Base-by-base conservation (phyloP, 2,113 vertebrate genomes). In the Nesogale talazaci region DNA sequence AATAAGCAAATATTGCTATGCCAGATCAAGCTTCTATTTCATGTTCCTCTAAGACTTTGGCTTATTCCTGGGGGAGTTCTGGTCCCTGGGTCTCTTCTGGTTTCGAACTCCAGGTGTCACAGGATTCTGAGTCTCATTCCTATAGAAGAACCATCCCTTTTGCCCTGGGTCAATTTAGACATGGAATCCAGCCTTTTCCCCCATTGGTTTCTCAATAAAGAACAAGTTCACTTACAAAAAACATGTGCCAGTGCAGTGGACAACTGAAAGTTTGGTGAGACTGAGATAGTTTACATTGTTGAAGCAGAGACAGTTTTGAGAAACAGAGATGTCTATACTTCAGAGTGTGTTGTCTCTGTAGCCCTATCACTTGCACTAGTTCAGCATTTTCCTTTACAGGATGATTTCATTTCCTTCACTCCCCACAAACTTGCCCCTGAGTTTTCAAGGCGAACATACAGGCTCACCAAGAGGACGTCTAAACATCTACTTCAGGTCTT, bases 261-360 rank as follows among this genome's bases (percentile, higher is more conserved):
- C 46, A 65, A 78, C 31, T 72, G 31, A 79, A 81, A 89, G 6
- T 74, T 74, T 92, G 31, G 27, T 7, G 6, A 89, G 57, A 75
- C 63, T 27, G 70, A 57, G 25, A 23, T 16, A 80, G 19, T 70
- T 91, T 42, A 76, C 3, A 42, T 34, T 52, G 16, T 8, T 65
- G 31, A 67, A 38, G 57, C 10, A 80, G 36, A 46, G 72, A 52
- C 27, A 27, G 61, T 69, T 57, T 34, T 78, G 15, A 67, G 65
- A 89, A 46, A n/a, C 75, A 57, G 2, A 38, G 6, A 84, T 89
- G 92, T 95, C 38, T 86, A 69, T 79, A 52, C 40, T 91, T 75
- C 52, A 88, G 88, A 27, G 10, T 86, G 74, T 92, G 34, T 74
- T 75, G 63, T 29, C 61, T 38, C 12, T 42, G 46, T 12, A 84